These are phyloP conservation scores for Hippocampus zosterae DNA, from an alignment of 2,113 vertebrate genomes.

Conservation along the genomic window DNA sequence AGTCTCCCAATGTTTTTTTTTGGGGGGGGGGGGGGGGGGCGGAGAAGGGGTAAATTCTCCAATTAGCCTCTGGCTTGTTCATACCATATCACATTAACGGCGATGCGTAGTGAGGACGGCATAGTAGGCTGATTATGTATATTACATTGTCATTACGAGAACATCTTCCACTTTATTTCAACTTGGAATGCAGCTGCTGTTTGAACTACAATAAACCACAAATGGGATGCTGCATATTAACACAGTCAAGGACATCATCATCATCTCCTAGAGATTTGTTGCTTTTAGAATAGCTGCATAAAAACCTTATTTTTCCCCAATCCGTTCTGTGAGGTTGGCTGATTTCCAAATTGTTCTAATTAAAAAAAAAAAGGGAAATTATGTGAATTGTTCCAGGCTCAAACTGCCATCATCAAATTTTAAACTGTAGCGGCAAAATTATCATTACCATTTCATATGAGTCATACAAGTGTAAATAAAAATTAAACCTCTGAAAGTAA, in stretches of 20 bases:
- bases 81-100: not conserved
- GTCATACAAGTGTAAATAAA: not conserved
- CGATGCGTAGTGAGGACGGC: not conserved
- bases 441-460: not conserved
- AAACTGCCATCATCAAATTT: not conserved
- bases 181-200: conserved; percentile 2
- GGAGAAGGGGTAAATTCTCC: not conserved
- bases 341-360: not conserved
- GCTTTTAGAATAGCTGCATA: not conserved
- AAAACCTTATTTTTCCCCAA: not conserved
- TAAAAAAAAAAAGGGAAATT: too few species aligned
- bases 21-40: too few species aligned
- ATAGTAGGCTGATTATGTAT: not conserved
- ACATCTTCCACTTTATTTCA: not conserved
- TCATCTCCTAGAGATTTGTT: not conserved
- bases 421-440: not conserved
- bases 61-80: not conserved
- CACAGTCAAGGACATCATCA: not conserved
- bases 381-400: too few species aligned
- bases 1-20: not conserved
- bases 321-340: not conserved
- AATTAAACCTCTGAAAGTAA: not conserved
- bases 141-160: not conserved
- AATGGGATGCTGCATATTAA: not conserved
- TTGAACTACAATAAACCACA: not conserved